Percentiles rank a stretch among this genome's conserved stretches.
Evolutionary conservation across 2,113 vertebrate species (phyloP).

Genomic region (Takifugu flavidus): DNA sequence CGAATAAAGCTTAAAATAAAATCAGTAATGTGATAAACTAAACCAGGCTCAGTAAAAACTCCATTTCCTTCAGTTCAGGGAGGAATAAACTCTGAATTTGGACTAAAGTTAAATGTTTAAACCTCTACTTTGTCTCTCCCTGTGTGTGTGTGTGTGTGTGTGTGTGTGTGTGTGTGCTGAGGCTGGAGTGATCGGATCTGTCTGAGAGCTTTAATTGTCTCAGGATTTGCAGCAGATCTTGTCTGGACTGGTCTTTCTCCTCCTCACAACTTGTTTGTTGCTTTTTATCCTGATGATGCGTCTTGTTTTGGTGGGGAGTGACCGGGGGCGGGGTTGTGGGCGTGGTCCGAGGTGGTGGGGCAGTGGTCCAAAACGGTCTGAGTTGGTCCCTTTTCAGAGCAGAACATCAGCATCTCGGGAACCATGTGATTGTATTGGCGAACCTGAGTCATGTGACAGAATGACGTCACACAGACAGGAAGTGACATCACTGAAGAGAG

Average conservation of each 20-base stretch:
- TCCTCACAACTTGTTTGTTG: background rate
- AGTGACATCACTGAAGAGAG: background rate
- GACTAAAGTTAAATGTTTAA: too few relatives aligned
- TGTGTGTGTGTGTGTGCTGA: background rate
- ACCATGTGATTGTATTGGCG: background rate
- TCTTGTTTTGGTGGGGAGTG: background rate
- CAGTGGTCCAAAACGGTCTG: too few relatives aligned
- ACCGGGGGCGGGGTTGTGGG: too few relatives aligned
- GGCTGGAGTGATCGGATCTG: conserved; percentile 24
- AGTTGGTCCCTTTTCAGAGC: too few relatives aligned
- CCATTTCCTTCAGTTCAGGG: too few relatives aligned
- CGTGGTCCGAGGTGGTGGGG: too few relatives aligned
- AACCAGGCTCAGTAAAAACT: too few relatives aligned
- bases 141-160: background rate
- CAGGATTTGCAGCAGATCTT: conserved; percentile 58
- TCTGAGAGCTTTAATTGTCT: conserved; percentile 50
- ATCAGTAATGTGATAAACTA: too few relatives aligned
- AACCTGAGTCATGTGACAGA: background rate
- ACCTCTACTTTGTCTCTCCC: too few relatives aligned
- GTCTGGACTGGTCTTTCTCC: conserved; percentile 46
- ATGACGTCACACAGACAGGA: background rate
- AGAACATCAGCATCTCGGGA: too few relatives aligned
- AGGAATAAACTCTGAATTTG: too few relatives aligned
- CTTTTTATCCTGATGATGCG: conserved; percentile 16
- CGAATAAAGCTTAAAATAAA: too few relatives aligned